phyloP scores from a whole-genome alignment of 2,797 vertebrate species.

The Scarus forsteni region DNA sequence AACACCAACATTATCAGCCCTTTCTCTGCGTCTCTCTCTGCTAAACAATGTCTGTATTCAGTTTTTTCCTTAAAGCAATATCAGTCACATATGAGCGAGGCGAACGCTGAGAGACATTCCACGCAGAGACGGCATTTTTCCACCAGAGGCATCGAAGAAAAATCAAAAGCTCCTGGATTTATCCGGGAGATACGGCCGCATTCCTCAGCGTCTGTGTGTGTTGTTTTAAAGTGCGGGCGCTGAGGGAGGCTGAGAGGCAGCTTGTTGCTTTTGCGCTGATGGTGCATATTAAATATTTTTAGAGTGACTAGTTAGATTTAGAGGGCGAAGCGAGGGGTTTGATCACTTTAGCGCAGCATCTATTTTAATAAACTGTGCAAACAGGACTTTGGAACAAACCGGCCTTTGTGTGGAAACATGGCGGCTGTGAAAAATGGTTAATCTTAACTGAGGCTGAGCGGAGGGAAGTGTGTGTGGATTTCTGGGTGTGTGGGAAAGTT shows the following conservation, averaged over 20 bases:
- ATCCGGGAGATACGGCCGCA: constrained; percentile 66
- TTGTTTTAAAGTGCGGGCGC: constrained; percentile 67
- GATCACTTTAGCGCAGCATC: constrained; percentile 67
- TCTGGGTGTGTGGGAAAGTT: constrained; percentile 65
- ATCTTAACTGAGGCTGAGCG: constrained; percentile 57
- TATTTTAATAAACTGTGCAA: constrained; percentile 76
- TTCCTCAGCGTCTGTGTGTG: constrained; percentile 72
- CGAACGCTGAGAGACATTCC: constrained; percentile 52
- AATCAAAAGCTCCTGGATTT: constrained; percentile 70
- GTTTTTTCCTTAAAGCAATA: constrained; percentile 43
- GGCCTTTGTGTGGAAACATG: constrained; percentile 61
- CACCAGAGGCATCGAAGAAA: constrained; percentile 46
- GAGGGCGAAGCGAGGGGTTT: constrained; percentile 49
- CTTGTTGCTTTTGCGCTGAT: constrained; percentile 73
- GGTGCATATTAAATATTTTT: constrained; percentile 76
- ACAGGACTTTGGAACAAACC: constrained; percentile 55
- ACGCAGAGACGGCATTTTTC: constrained; percentile 43
- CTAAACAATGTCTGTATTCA: constrained; percentile 74
- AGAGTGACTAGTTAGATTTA: constrained; percentile 70
- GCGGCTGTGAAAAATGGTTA: constrained; percentile 57
- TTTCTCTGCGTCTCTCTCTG: constrained; percentile 30
- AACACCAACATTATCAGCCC: constrained; percentile 63
- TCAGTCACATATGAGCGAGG: constrained; percentile 43
- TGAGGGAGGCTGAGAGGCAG: constrained; percentile 41
- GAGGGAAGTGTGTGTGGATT: constrained; percentile 30